Conservation (phyloP, 1,140 invertebrate genomes). For the Drosophila nannoptera region DNA sequence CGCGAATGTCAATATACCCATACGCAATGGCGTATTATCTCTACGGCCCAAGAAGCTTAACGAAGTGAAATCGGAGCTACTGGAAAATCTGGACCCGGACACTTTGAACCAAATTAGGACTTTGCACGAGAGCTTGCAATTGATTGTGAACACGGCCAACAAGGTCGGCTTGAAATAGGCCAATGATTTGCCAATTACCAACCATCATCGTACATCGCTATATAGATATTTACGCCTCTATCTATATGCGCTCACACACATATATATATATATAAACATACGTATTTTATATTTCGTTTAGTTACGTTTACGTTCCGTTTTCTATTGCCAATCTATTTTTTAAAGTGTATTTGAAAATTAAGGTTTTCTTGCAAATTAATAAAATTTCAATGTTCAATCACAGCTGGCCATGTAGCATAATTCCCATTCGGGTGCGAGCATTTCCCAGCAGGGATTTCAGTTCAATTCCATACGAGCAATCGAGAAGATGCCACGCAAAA, state of each 20-base stretch:
- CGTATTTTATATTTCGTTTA: slow-evolving; percentile 18
- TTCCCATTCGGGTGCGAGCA: background rate
- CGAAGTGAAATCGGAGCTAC: slow-evolving; percentile 59
- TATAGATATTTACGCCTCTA: slow-evolving; percentile 1
- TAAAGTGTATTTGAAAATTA: slow-evolving; percentile 34
- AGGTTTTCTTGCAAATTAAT: slow-evolving; percentile 19
- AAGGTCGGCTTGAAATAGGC: slow-evolving; percentile 58
- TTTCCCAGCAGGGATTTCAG: background rate
- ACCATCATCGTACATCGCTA: too few species aligned
- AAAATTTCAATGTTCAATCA: slow-evolving; percentile 23
- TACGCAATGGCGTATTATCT: slow-evolving; percentile 80
- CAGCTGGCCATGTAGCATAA: background rate
- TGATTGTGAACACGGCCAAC: slow-evolving; percentile 67
- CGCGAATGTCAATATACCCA: slow-evolving; percentile 82
- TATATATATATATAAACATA: slow-evolving; percentile 3
- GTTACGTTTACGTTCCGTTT: slow-evolving; percentile 9
- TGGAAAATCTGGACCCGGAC: slow-evolving; percentile 61
- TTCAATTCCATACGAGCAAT: background rate
- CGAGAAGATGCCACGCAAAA: slow-evolving; percentile 59
- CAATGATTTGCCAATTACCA: background rate
- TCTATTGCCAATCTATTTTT: slow-evolving; percentile 7
- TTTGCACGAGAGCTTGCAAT: slow-evolving; percentile 67
- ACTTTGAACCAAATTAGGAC: slow-evolving; percentile 70
- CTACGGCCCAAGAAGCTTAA: slow-evolving; percentile 65
- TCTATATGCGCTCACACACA: background rate